Evolutionary conservation across 2,797 vertebrate genomes (phyloP), one percentile per base, ranked within the genome.

Genomic region (Chiroxiphia lanceolata): DNA sequence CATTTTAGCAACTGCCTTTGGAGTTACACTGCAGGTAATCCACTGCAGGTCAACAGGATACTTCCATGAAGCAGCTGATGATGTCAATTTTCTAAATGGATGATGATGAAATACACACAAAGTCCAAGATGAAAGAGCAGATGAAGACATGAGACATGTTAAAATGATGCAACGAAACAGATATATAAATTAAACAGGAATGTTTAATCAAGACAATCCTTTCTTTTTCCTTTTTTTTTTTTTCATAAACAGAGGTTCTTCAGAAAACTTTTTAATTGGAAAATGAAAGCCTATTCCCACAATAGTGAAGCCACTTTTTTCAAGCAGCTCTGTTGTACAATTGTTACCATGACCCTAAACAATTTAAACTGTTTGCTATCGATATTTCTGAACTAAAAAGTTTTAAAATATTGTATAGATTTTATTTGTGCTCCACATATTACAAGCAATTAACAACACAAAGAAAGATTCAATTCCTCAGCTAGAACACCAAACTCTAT

Each of bases 401-500:
- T 94, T 95, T 93, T 87, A 95, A 96, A 97, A 95, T 97, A 96
- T 50, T 94, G 89, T 97, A 87, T 97, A 96, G 93, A 80, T 95
- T 96, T 97, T 96, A 96, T 96, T 96, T 97, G 96, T 97, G 96
- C 94, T 97, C 89, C 96, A 97, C 90, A 86, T 95, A 96, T 82
- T 11, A 94, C 95, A 97, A 93, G 96, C 89, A 96, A 90, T 91
- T 90, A 96, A 81, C 85, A 95, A 83, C 94, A 97, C 64, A 3
- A 94, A 94, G 71, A 3, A 94, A 94, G 68, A 90, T 79, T 96
- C 87, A 89, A 59, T 79, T 96, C 89, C 80, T 95, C 75, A 94
- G 90, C 90, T 97, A 96, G 94, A 97, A 97, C 94, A 97, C 81
- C 94, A 87, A 96, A 94, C 91, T 91, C 90, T 96, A 95, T 83